These are phyloP conservation scores for Hipparchia semele DNA, from an alignment of 2,888 invertebrate genomes.

Conservation along the genomic window DNA sequence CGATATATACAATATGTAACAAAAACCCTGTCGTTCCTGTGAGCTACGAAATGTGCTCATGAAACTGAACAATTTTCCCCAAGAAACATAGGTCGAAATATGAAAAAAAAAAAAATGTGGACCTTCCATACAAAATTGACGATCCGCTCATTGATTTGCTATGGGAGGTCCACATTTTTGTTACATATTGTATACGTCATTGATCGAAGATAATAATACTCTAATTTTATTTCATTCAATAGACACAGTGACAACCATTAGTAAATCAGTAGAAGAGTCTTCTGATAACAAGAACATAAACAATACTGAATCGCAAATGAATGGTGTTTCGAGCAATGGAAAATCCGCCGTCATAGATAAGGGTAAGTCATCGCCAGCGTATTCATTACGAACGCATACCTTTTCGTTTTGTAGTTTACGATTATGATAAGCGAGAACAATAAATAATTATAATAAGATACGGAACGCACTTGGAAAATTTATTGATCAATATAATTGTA, in stretches of 20 bases:
- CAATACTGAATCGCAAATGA: constrained; percentile 44
- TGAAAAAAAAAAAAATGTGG: no score
- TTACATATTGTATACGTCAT: no score
- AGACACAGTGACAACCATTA: constrained; percentile 57
- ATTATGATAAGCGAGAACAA: neutral
- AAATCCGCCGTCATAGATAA: constrained; percentile 45
- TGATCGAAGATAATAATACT: no score
- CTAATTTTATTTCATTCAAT: constrained; percentile 15
- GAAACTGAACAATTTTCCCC: no score
- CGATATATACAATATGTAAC: no score
- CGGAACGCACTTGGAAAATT: neutral
- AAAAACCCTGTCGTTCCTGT: no score
- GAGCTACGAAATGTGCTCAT: no score
- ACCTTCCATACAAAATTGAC: no score
- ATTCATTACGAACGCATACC: neutral
- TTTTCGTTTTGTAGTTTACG: neutral
- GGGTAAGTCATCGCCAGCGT: constrained; percentile 44
- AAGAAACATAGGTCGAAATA: no score
- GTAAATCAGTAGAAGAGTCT: constrained; percentile 64
- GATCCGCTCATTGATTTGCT: no score
- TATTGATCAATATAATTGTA: neutral
- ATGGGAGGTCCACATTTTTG: no score
- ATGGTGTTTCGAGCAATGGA: constrained; percentile 34
- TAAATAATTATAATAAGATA: neutral
- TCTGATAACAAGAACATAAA: constrained; percentile 61